phyloP scores from a whole-genome alignment of 2,888 invertebrate genomes.

The Hirtodrosophila confusa region DNA sequence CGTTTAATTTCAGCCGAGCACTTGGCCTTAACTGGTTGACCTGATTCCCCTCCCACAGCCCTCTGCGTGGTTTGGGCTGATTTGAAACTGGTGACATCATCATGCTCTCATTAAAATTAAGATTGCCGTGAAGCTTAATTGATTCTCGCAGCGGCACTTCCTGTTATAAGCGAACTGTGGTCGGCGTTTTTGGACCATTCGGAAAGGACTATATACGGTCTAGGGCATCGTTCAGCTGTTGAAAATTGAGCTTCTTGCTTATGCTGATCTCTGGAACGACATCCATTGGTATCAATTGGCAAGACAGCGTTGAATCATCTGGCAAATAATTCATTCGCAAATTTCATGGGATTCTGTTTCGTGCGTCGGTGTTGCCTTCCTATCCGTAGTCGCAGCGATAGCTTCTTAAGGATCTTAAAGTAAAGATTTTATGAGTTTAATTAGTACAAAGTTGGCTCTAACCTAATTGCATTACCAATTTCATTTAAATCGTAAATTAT shows the following conservation, averaged over 20 bases:
- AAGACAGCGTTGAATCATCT: slow-evolving; percentile 40
- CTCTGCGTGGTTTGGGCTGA: background rate
- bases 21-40: slow-evolving; percentile 4
- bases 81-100: slow-evolving; percentile 45
- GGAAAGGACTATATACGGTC: slow-evolving; percentile 69
- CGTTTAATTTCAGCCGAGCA: slow-evolving; percentile 7
- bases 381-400: background rate
- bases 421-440: background rate
- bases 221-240: slow-evolving; percentile 72
- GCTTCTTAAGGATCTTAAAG: slow-evolving; percentile 21
- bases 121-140: slow-evolving; percentile 44
- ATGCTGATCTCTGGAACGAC: slow-evolving; percentile 49
- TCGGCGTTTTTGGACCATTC: slow-evolving; percentile 61
- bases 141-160: background rate
- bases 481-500: slow-evolving; percentile 39
- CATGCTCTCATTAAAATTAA: slow-evolving; percentile 59
- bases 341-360: slow-evolving; percentile 16
- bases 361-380: background rate
- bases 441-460: background rate
- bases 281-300: slow-evolving; percentile 65
- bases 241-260: slow-evolving; percentile 59
- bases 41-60: background rate
- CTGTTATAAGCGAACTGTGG: slow-evolving; percentile 32
- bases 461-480: slow-evolving; percentile 30
- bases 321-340: slow-evolving; percentile 24